A percentile compares a stretch with the other conserved stretches of the same genome.
These are phyloP conservation scores for Catalaphyllia jardinei DNA, from an alignment of 64 coral and sea anemone genomes.

Conservation along the genomic window DNA sequence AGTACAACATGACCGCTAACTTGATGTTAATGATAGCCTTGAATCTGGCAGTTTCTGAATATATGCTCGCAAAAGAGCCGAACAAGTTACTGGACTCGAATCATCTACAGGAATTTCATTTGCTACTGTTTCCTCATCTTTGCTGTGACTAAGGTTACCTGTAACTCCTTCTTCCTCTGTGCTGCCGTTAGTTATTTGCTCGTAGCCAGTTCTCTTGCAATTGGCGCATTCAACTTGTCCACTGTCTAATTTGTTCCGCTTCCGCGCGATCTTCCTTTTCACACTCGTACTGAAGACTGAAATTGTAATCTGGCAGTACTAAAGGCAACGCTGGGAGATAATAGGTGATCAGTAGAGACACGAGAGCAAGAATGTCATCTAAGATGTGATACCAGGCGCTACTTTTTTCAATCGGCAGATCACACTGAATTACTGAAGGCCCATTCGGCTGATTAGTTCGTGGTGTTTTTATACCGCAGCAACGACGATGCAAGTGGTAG, in stretches of 20 bases:
- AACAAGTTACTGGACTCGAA: neutral
- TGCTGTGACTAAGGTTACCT: neutral
- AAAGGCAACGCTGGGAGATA: neutral
- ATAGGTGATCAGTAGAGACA: neutral
- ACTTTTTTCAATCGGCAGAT: neutral
- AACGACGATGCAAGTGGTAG: neutral
- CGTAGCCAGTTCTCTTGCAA: neutral
- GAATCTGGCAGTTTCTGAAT: neutral
- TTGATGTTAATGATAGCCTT: neutral
- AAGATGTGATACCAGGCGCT: neutral
- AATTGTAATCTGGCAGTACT: neutral
- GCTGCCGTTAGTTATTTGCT: neutral
- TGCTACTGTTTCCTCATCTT: neutral
- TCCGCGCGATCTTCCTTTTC: neutral
- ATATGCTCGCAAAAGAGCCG: neutral
- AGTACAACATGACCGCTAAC: neutral
- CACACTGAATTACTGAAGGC: neutral
- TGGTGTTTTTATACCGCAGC: neutral
- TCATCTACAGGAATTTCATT: neutral
- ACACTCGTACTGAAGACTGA: neutral
- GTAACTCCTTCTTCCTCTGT: neutral
- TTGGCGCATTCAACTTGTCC: neutral
- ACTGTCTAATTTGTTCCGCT: neutral
- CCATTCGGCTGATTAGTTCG: neutral
- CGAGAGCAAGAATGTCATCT: neutral